Base-by-base conservation (phyloP, 2,888 invertebrate species). In the Eumerus sabulonum region DNA sequence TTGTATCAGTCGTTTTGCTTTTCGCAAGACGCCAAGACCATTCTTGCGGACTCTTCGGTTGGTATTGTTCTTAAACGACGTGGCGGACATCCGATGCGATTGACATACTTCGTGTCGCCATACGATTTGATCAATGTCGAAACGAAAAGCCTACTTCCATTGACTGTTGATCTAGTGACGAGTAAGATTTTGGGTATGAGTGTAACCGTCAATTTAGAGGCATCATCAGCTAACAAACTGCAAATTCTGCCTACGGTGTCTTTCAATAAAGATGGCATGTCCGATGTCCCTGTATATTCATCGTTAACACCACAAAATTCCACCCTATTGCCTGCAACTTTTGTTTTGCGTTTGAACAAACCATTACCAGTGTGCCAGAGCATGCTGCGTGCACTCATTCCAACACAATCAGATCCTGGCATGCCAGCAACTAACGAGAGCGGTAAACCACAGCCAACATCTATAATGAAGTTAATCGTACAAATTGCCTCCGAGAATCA, bases 31-130 rank as follows among this genome's bases (percentile, higher is more conserved):
- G 90, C 90, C 0, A 84, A 86, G 87, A 90, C 91, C 27, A 92
- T 96, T 74, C 93, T 98, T 44, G 95, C 95, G 85, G 96, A 96
- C 87, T 96, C 97, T 79, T 94, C 96, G 35, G 95, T 98, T 83
- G 98, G 98, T 38, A 92, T 96, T 73, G 90, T 97, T 45, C 93
- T 96, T 83, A 94, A 94, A 84, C 90, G 97, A 56, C 91, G 93
- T 84, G 97, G 96, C 86, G 97, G 95, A 90, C 96, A 97, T 86
- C 95, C 98, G 0, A 95, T 98, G 95, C 95, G 95, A 85, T 90
- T 98, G 27, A 97, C 96, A 0, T 98, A 97, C 88, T 98, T 98
- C 88, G 95, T 98, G 3, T 95, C 96, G 0, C 97, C 98, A 0
- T 98, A 97, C 86, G 97, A 98, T 87, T 90, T 98, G 54, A 90